These are phyloP conservation scores for Thalassoma bifasciatum DNA, from an alignment of 2,113 vertebrate genomes.

Conservation along the genomic window DNA sequence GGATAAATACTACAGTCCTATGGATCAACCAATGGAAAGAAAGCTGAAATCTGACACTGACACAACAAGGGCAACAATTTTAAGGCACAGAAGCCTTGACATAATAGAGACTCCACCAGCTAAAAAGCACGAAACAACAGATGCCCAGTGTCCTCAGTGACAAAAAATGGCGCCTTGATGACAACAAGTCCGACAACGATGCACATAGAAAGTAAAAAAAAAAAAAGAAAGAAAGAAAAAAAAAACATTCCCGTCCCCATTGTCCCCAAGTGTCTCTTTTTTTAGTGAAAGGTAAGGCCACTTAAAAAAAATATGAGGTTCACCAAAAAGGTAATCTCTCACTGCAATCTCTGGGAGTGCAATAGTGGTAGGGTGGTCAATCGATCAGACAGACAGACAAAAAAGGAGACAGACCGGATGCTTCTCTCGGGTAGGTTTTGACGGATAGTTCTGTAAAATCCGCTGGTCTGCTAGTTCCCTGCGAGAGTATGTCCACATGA, in stretches of 20 bases:
- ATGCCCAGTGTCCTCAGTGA: conserved; percentile 80
- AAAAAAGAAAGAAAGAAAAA: conserved; percentile 31
- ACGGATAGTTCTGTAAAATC: conserved; percentile 54
- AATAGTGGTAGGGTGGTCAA: conserved; percentile 73
- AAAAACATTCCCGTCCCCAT: conserved; percentile 64
- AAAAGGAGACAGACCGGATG: conserved; percentile 51
- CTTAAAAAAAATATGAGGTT: conserved; percentile 84
- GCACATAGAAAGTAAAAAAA: conserved; percentile 65
- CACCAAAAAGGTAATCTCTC: conserved; percentile 85
- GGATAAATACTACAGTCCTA: conserved; percentile 53
- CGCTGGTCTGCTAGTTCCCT: conserved; percentile 64
- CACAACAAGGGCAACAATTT: conserved; percentile 82
- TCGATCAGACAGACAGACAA: conserved; percentile 51
- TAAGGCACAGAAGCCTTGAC: conserved; percentile 89
- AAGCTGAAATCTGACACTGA: conserved; percentile 66
- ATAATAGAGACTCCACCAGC: conserved; percentile 87
- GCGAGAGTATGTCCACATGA: conserved; percentile 51
- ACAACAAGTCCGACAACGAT: conserved; percentile 66
- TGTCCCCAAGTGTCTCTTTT: conserved; percentile 79
- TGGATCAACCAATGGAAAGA: conserved; percentile 63
- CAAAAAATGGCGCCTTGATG: conserved; percentile 67
- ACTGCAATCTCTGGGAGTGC: conserved; percentile 85
- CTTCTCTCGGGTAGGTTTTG: conserved; percentile 39
- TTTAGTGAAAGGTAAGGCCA: conserved; percentile 86
- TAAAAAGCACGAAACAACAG: conserved; percentile 82